Percentiles rank a stretch among this genome's conserved stretches.
These are phyloP conservation scores for Mellivora capensis DNA, from an alignment of 2,113 vertebrate genomes.

Conservation along the genomic window DNA sequence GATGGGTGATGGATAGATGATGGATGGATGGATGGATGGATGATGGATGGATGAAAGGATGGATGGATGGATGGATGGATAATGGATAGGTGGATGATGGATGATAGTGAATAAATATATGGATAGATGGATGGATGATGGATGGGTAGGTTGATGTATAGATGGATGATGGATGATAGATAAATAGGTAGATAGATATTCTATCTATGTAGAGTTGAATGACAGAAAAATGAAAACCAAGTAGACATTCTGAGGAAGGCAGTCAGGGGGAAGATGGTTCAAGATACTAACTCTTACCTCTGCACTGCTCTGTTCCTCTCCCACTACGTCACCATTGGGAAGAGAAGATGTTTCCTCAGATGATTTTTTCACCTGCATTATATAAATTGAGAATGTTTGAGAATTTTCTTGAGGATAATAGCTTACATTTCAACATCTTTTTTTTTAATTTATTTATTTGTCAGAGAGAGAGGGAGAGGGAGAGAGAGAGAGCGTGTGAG, in stretches of 20 bases:
- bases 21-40: too few relatives aligned
- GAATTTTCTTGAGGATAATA: background rate
- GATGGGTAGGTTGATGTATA: background rate
- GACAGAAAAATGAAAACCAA: background rate
- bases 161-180: too few relatives aligned
- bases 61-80: too few relatives aligned
- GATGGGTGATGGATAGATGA: background rate
- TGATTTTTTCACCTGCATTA: slow-evolving; percentile 56
- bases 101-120: too few relatives aligned
- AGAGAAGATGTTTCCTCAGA: slow-evolving; percentile 36
- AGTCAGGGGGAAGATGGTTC: background rate
- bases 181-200: background rate
- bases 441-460: background rate
- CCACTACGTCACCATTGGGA: slow-evolving; percentile 60
- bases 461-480: too few relatives aligned
- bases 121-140: too few relatives aligned
- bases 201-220: background rate
- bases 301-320: slow-evolving; percentile 37
- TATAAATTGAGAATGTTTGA: slow-evolving; percentile 38
- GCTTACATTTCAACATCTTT: background rate
- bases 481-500: too few relatives aligned
- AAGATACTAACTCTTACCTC: slow-evolving; percentile 55
- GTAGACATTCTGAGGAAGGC: background rate
- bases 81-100: too few relatives aligned
- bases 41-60: too few relatives aligned